A percentile compares a stretch with the other conserved stretches of the same genome.
Conservation (phyloP, 30 jellyfish, hydroid and myxozoan species). For the Catostylus mosaicus region DNA sequence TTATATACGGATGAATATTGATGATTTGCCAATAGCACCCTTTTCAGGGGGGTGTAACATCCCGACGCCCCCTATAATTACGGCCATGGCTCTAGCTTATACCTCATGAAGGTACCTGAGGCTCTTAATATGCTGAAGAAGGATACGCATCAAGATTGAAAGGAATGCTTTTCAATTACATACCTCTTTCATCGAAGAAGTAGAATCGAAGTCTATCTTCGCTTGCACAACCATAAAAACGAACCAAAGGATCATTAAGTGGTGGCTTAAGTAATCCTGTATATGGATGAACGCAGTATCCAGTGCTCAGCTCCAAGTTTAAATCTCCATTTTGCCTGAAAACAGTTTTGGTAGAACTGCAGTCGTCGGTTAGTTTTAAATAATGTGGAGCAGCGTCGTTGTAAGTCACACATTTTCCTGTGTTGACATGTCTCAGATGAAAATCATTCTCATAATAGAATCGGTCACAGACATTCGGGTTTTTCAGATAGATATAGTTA, state of each 20-base stretch:
- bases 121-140: no score
- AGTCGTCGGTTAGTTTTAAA: conserved; percentile 30
- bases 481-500: neutral
- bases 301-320: neutral
- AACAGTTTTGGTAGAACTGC: conserved; percentile 23
- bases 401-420: conserved; percentile 38
- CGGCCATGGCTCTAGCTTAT: no score
- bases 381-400: neutral
- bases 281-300: conserved; percentile 21
- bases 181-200: conserved; percentile 52
- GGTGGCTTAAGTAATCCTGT: conserved; percentile 5
- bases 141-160: no score
- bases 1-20: conserved; percentile 15
- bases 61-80: no score
- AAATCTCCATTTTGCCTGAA: neutral
- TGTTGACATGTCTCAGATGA: conserved; percentile 29
- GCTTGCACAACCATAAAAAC: neutral
- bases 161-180: neutral
- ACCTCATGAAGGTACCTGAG: no score
- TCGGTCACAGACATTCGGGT: conserved; percentile 46
- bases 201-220: conserved; percentile 8
- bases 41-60: no score
- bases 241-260: neutral
- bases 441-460: conserved; percentile 6
- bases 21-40: no score